phyloP scores from a whole-genome alignment of 2,888 invertebrate species.

The Iphiclides podalirius region DNA sequence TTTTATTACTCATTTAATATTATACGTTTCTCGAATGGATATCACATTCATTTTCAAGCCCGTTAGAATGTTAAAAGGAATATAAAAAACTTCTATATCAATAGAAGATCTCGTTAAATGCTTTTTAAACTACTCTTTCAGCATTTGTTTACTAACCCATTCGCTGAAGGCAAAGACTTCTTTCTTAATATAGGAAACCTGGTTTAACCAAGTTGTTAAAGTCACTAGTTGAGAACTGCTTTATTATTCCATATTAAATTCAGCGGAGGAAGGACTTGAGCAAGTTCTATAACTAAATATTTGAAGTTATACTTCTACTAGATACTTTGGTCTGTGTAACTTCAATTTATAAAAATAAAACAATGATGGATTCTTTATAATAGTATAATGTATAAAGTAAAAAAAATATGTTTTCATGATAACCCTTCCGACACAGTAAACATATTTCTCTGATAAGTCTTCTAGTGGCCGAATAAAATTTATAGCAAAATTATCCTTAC shows the following conservation, averaged over 20 bases:
- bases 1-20: too few species aligned
- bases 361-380: background rate
- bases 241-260: conserved; percentile 78
- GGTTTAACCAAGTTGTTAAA: conserved; percentile 69
- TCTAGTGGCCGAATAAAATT: background rate
- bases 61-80: too few species aligned
- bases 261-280: conserved; percentile 63
- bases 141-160: conserved; percentile 10
- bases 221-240: conserved; percentile 70
- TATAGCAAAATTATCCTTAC: conserved; percentile 26
- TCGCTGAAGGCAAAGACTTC: conserved; percentile 31
- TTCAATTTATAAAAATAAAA: conserved; percentile 3
- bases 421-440: too few species aligned
- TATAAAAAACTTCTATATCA: background rate
- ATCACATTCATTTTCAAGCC: too few species aligned
- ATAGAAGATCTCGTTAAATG: background rate
- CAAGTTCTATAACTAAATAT: conserved; percentile 75
- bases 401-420: too few species aligned
- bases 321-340: conserved; percentile 14
- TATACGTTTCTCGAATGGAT: too few species aligned
- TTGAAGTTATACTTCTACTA: conserved; percentile 63
- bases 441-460: background rate
- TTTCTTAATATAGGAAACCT: conserved; percentile 61
- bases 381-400: too few species aligned
- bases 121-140: conserved; percentile 5